These are phyloP conservation scores for Nemotelus nigrinus DNA, from an alignment of 2,888 invertebrate genomes.

Conservation along the genomic window DNA sequence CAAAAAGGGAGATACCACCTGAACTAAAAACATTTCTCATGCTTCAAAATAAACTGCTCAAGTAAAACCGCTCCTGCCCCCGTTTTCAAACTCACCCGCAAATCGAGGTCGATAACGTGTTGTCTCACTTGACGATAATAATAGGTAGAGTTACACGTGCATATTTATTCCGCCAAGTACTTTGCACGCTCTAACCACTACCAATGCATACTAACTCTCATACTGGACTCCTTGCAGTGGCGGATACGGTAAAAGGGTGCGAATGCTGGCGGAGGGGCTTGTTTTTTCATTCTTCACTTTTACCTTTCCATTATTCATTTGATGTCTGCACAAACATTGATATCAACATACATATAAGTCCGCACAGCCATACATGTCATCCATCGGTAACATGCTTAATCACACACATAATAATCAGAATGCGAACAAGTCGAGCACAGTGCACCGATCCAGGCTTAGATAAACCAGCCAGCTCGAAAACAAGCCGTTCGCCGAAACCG, in stretches of 20 bases:
- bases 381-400: not conserved
- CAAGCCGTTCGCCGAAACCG: slow-evolving; percentile 22
- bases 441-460: slow-evolving; percentile 19
- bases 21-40: too few species aligned
- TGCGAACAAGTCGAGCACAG: slow-evolving; percentile 17
- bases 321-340: slow-evolving; percentile 7
- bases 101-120: not conserved
- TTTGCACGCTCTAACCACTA: slow-evolving; percentile 8
- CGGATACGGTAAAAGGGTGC: slow-evolving; percentile 3
- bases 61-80: too few species aligned
- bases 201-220: not conserved
- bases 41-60: too few species aligned
- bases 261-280: slow-evolving; percentile 22
- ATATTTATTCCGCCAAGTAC: slow-evolving; percentile 24
- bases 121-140: slow-evolving; percentile 10
- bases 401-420: not conserved
- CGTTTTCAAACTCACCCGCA: too few species aligned
- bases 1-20: too few species aligned
- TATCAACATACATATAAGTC: not conserved
- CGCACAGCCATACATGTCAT: not conserved
- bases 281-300: not conserved
- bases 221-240: not conserved
- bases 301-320: slow-evolving; percentile 32
- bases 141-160: slow-evolving; percentile 32
- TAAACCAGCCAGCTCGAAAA: too few species aligned